phyloP scores from a whole-genome alignment of 2,888 invertebrate species.

The Crossocerus cetratus region DNA sequence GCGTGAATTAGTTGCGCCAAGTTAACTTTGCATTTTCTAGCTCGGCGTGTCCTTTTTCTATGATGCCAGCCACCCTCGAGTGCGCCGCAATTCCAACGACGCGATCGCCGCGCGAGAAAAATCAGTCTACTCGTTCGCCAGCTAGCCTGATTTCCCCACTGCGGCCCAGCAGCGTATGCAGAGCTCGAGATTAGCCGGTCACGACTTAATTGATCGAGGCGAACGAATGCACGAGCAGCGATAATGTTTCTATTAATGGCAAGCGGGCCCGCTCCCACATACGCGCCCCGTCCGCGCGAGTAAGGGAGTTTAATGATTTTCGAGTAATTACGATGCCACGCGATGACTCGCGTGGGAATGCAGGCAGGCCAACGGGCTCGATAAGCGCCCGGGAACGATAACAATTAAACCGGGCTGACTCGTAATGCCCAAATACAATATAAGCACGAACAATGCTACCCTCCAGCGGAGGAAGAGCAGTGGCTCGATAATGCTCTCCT shows the following conservation, averaged over 20 bases:
- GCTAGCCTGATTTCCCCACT: too few relatives aligned
- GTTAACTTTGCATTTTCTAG: constrained; percentile 68
- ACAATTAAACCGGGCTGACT: constrained; percentile 62
- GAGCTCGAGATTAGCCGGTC: too few relatives aligned
- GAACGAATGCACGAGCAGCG: background rate
- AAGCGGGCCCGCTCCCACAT: constrained; percentile 12
- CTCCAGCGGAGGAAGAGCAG: constrained; percentile 23
- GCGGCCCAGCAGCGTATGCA: too few relatives aligned
- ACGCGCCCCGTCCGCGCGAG: constrained; percentile 19
- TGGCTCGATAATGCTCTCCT: constrained; percentile 48
- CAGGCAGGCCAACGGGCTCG: constrained; percentile 56
- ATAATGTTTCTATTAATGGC: constrained; percentile 33
- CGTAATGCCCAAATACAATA: constrained; percentile 63
- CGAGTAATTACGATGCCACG: constrained; percentile 57
- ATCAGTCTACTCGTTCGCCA: too few relatives aligned
- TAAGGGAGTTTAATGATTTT: constrained; percentile 59
- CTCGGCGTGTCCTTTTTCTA: background rate
- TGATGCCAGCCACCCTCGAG: background rate
- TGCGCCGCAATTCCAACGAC: background rate
- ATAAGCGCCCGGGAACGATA: constrained; percentile 62
- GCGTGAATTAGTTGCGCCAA: constrained; percentile 62
- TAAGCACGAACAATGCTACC: constrained; percentile 61
- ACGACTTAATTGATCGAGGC: background rate
- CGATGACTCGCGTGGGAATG: constrained; percentile 65
- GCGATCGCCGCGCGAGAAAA: background rate